These are phyloP conservation scores for Ovibos moschatus DNA, from an alignment of 2,113 vertebrate species.

Conservation along the genomic window DNA sequence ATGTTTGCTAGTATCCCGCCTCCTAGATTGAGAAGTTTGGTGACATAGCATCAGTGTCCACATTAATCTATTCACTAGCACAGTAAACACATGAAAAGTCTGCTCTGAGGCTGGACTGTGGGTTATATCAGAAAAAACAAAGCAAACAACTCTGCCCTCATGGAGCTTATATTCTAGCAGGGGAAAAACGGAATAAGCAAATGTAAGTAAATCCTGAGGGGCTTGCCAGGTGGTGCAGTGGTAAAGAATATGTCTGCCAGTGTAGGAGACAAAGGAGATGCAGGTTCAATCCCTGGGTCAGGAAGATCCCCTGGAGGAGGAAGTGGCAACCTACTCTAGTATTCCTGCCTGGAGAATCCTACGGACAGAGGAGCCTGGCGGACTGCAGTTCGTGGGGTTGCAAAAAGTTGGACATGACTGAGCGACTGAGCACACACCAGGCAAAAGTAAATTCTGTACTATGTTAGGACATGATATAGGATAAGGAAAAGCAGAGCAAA, in stretches of 20 bases:
- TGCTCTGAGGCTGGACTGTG: background rate
- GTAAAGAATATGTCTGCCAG: background rate
- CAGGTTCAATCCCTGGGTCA: accelerated
- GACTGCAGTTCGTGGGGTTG: background rate
- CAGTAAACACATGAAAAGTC: background rate
- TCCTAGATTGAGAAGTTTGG: background rate
- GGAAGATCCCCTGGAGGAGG: background rate
- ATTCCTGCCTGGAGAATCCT: background rate
- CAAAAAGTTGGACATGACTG: background rate
- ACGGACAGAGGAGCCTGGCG: background rate
- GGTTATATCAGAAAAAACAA: background rate
- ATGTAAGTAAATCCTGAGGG: background rate
- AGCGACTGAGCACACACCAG: background rate
- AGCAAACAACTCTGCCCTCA: background rate
- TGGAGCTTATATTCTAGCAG: background rate
- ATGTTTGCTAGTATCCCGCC: background rate
- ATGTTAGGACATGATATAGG: background rate
- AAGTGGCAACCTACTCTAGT: background rate
- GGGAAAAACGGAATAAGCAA: background rate
- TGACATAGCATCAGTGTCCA: background rate
- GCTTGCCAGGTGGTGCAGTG: background rate
- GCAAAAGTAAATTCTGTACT: background rate
- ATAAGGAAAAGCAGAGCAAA: background rate
- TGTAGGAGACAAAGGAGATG: background rate
- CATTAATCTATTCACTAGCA: background rate